A percentile compares a stretch with the other conserved stretches of the same genome.
These are phyloP conservation scores for Lamprotornis superbus DNA, from an alignment of 2,113 vertebrate genomes.

Conservation along the genomic window DNA sequence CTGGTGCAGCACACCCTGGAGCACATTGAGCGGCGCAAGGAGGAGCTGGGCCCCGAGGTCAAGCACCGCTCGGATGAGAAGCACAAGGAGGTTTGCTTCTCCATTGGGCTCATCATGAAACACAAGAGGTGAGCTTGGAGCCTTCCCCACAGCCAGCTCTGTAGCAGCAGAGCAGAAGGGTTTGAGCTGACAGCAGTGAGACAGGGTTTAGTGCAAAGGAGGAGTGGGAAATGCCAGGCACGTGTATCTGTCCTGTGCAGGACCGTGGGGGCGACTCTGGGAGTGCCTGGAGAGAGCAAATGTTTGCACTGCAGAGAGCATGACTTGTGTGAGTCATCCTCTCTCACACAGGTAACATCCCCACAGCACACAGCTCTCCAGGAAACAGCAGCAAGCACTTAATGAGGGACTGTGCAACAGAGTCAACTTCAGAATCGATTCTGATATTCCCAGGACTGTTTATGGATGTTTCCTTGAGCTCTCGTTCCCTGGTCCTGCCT, in stretches of 20 bases:
- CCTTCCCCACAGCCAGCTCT: background rate
- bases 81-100: slow-evolving; percentile 88
- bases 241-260: rapidly evolving
- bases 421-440: background rate
- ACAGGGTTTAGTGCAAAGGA: background rate
- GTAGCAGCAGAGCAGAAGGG: background rate
- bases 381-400: background rate
- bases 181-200: background rate
- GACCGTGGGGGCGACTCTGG: background rate
- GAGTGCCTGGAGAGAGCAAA: background rate
- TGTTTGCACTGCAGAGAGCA: background rate
- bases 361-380: background rate
- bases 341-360: background rate
- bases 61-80: slow-evolving; percentile 86
- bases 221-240: background rate
- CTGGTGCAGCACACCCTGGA: slow-evolving; percentile 95
- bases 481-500: background rate
- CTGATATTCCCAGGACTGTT: background rate
- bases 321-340: background rate
- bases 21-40: slow-evolving; percentile 93
- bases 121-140: slow-evolving; percentile 86
- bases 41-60: slow-evolving; percentile 84
- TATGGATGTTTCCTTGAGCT: background rate
- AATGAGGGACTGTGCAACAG: background rate
- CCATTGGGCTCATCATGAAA: slow-evolving; percentile 93